Percentiles rank a stretch among this genome's conserved stretches.
phyloP scores from a whole-genome alignment of 2,797 vertebrate species.

The Peromyscus nudipes region DNA sequence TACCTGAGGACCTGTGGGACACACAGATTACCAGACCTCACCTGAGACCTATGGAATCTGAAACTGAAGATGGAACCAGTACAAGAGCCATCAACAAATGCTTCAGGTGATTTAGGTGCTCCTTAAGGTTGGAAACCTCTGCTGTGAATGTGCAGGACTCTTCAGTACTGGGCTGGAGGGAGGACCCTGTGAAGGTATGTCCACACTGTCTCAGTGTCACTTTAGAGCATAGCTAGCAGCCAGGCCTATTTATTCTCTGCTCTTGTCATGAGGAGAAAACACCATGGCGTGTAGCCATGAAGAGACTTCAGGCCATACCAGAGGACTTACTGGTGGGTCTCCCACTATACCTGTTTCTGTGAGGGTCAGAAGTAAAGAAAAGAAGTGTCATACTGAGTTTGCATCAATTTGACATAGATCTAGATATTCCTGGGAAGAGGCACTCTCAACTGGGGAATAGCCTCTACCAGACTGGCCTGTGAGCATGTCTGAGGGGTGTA shows the following conservation, averaged over 20 bases:
- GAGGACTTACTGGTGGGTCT: background rate
- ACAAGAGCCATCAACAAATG: background rate
- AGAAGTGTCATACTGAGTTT: background rate
- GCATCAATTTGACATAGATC: background rate
- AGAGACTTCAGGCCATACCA: background rate
- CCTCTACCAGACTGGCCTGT: background rate
- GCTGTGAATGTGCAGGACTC: background rate
- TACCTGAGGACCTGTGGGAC: background rate
- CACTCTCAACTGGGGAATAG: background rate
- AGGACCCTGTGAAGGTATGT: too few species aligned
- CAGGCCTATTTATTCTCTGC: background rate
- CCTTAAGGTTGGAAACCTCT: background rate
- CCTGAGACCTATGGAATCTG: background rate
- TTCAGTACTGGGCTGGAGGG: background rate
- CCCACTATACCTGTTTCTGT: background rate
- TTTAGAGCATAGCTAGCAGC: background rate
- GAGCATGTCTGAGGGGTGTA: background rate
- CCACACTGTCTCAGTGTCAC: accelerated
- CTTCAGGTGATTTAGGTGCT: background rate
- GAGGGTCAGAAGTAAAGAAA: background rate
- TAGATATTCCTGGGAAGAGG: background rate
- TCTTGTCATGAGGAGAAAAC: background rate
- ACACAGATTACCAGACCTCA: background rate
- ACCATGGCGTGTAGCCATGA: background rate
- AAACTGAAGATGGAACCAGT: background rate